Evolutionary conservation across 2,888 invertebrate species (phyloP), one percentile per base, ranked within the genome.

Genomic region (Glaucopsyche alexis): DNA sequence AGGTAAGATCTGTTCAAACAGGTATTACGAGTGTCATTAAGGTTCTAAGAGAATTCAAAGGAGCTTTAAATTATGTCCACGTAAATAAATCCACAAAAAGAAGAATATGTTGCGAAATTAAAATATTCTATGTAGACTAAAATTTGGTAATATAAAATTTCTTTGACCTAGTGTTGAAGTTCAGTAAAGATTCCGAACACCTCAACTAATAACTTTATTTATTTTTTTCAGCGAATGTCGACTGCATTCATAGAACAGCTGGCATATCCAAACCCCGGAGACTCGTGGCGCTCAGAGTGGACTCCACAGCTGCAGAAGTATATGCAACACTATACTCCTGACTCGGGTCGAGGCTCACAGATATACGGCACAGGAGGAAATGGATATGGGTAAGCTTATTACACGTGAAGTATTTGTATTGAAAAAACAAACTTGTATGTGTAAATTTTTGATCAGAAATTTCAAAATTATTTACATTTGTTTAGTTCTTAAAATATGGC

Each of bases 201-300:
- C 16, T 55, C 19, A 19, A 55, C 19, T 60, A 60, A 60, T 64
- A 81, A 81, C 76, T 49, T 64, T 42, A 50, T 71, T 72, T 55
- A n/a, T n/a, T n/a, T 66, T 78, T 80, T 79, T 5, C 82, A 93
- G 93, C 90, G 93, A 75, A 91, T 93, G 91, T 93, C 93, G 72
- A 91, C 91, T 77, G 93, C 93, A 14, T 93, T 93, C 79, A 93
- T 93, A 74, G 93, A 93, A 81, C 93, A 93, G 79, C 80, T 93
- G 79, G 92, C 92, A 74, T 93, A 92, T 77, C 89, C 89, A 8
- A 92, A 93, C 79, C 89, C 93, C 13, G 93, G 93, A 55, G 93
- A 93, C 79, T 93, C 93, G 9, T 93, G 93, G 93, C 87, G 93
- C 47, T 93, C 93, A 50, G 93, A 93, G 79, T 93, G 93, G 93